Base-by-base conservation (phyloP, 1,140 invertebrate genomes). In the Drosophila sturtevanti region DNA sequence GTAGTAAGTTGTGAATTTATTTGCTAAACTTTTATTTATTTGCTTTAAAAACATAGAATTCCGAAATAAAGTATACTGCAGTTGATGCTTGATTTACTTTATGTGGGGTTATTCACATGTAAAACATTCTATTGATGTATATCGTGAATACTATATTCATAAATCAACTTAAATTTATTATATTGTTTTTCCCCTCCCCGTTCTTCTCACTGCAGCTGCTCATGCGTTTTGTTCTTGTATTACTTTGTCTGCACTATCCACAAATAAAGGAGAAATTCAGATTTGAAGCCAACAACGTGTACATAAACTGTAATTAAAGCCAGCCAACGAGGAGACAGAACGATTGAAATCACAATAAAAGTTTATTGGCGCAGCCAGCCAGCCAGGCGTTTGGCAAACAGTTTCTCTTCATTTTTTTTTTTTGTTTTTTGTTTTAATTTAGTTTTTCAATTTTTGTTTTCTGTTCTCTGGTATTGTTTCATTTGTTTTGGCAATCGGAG, bases 241-340 rank as follows among this genome's bases (percentile, higher is more conserved):
- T 48, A 14, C 12, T 14, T 38, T 4, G 37, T 4, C 37, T 38
- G 12, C 10, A 37, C 3, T 12, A 12, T 37, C 11, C 35, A 11
- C 35, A 37, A 37, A 37, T 14, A 14, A 38, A 12, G 3, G 2
- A n/a, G 12, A 38, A n/a, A n/a, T 38, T 38, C 37, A n/a, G 12
- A 38, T 38, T 38, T 38, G 7, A n/a, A 14, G 37, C 37, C 37
- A 38, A 21, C 7, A 11, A 2, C 41, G 9, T 48, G 4, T 10
- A 48, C 18, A 89, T 66, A 72, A 76, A 79, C 70, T 66, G 51
- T 44, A 64, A 79, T 77, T 81, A 79, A 81, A 22, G 16, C 60
- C 22, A 31, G 62, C n/a, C 52, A 59, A 54, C 38, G 24, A 76
- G 68, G 27, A 62, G 31, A 41, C 37, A 27, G 48, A 60, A 59